Evolutionary conservation across 2,797 vertebrate genomes (phyloP), one percentile per base, ranked within the genome.

Genomic region (Staurois parvus): DNA sequence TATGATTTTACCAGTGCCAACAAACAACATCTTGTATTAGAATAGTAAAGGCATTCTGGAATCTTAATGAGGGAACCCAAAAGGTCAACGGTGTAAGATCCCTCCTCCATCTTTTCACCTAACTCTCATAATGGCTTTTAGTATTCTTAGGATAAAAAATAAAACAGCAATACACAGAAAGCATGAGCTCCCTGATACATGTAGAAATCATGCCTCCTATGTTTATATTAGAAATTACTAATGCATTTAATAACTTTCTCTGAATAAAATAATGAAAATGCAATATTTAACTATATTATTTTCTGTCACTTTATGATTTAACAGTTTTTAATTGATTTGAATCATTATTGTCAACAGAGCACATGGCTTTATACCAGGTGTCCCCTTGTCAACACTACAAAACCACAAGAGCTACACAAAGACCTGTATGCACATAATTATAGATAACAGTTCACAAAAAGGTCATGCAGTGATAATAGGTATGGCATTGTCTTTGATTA

Each of bases 401-500:
- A 66, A 11, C 64, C 64, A 66, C 13, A 29, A 28, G 64, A 26
- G 26, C 64, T 29, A 66, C 28, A 66, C 26, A 66, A 66, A 66
- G 64, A 66, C 28, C 64, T 66, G 64, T 29, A 66, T 15, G n/a
- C 64, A 66, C 28, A 66, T 66, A 66, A 66, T 66, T 66, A 66
- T 66, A 66, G 26, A 66, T 66, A 66, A 11, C 64, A 66, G 64
- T 66, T 66, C 64, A 66, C 26, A 26, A 66, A 66, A 66, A 66
- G n/a, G 64, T 66, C 64, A 66, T 66, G 64, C 64, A 66, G 64
- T 66, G 64, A 66, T 66, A 66, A 66, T 66, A 66, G 64, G 64
- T 66, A 66, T 66, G n/a, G 28, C 64, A 66, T 66, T 66, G 64
- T 66, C 64, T 66, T 26, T 26, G 64, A 66, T 66, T 66, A 66